Evolutionary conservation across 2,797 vertebrate genomes (phyloP).

Genomic region (Alfaro cultratus): DNA sequence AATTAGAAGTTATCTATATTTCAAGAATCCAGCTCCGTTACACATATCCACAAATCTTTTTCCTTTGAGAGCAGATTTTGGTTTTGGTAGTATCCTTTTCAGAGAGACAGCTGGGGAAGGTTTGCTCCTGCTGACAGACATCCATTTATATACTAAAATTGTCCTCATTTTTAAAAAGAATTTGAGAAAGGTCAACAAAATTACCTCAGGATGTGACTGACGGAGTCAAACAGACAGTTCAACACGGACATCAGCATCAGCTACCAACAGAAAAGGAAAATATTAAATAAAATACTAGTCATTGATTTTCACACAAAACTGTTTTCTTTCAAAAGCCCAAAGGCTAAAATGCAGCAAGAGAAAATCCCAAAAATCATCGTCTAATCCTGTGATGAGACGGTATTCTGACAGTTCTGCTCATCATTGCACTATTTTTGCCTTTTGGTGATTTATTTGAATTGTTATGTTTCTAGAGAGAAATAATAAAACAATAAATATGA

Average conservation of each 20-base stretch:
- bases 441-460: not conserved
- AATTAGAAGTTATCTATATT: not conserved
- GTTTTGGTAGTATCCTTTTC: not conserved
- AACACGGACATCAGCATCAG: constrained; percentile 85
- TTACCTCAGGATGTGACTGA: constrained; percentile 83
- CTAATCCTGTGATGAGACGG: no score
- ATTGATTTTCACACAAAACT: not conserved
- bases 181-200: constrained; percentile 5
- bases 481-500: not conserved
- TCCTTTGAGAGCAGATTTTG: not conserved
- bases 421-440: not conserved
- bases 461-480: not conserved
- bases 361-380: not conserved
- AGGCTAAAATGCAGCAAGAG: not conserved
- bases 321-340: not conserved
- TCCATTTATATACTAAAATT: not conserved
- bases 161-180: not conserved
- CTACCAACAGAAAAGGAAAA: constrained; percentile 52
- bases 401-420: not conserved
- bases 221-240: constrained; percentile 83
- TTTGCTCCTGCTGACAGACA: not conserved
- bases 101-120: not conserved
- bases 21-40: not conserved
- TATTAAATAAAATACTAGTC: no score
- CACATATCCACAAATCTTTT: not conserved